Percentiles rank a stretch among this genome's conserved stretches.
Evolutionary conservation across 2,888 invertebrate genomes (phyloP).

Genomic region (Hyposoter dolosus): DNA sequence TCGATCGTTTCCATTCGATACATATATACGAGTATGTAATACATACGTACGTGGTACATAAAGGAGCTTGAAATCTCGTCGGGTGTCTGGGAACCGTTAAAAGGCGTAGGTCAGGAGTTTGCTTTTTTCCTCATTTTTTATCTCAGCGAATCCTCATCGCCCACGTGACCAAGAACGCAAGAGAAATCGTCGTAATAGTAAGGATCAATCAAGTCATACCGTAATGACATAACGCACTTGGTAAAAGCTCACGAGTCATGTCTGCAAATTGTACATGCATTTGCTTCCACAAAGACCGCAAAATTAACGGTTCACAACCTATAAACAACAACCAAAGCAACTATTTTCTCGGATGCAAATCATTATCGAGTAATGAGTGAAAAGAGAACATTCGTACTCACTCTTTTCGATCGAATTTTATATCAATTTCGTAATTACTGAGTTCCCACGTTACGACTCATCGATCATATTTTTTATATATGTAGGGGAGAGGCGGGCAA

Average conservation of each 20-base stretch:
- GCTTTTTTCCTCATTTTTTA: slow-evolving; percentile 16
- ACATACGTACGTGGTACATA: background rate
- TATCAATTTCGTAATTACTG: slow-evolving; percentile 10
- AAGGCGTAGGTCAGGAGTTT: slow-evolving; percentile 60
- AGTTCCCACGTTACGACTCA: background rate
- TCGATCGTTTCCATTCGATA: slow-evolving; percentile 23
- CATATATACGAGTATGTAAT: slow-evolving; percentile 6
- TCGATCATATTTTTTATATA: background rate
- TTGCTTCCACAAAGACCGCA: slow-evolving; percentile 19
- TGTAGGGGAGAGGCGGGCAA: background rate
- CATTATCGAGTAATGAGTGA: background rate
- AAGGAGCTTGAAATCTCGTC: slow-evolving; percentile 25
- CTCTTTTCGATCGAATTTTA: slow-evolving; percentile 19
- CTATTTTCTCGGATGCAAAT: slow-evolving; percentile 18
- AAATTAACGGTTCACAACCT: slow-evolving; percentile 12
- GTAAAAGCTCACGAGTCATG: slow-evolving; percentile 17
- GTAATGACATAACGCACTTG: slow-evolving; percentile 43
- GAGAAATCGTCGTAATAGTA: slow-evolving; percentile 7
- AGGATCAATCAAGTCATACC: slow-evolving; percentile 16
- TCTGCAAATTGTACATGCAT: background rate
- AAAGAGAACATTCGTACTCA: background rate
- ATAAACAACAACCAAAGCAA: background rate
- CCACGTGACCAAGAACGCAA: slow-evolving; percentile 42
- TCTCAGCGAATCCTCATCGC: slow-evolving; percentile 42
- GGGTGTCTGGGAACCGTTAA: slow-evolving; percentile 29